Evolutionary conservation across 2,797 vertebrate genomes (phyloP).

Genomic region (Yasuhikotakia modesta): DNA sequence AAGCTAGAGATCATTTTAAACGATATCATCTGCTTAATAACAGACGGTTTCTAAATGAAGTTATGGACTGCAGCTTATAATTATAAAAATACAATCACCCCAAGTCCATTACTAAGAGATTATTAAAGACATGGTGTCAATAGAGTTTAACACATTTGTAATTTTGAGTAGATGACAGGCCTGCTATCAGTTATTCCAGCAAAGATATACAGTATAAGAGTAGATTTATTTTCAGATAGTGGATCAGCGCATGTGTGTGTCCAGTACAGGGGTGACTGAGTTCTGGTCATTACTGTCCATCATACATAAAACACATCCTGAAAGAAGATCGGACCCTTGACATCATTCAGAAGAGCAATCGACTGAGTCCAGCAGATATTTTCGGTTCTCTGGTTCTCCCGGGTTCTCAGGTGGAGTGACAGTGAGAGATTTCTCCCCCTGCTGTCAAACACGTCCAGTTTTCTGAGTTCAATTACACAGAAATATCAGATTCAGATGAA

Average conservation of each 20-base stretch:
- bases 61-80: too few relatives aligned
- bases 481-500: conserved; percentile 35
- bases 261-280: not conserved
- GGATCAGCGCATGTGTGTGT: conserved; percentile 12
- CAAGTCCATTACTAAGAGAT: too few relatives aligned
- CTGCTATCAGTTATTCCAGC: not conserved
- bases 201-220: not conserved
- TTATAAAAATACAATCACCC: too few relatives aligned
- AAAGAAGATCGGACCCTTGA: conserved; percentile 20
- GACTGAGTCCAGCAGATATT: conserved; percentile 23
- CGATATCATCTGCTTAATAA: too few relatives aligned
- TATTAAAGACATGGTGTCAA: not conserved
- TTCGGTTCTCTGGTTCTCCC: conserved; percentile 7
- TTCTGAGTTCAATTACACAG: conserved; percentile 44
- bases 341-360: conserved; percentile 28
- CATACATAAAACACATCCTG: conserved; percentile 11
- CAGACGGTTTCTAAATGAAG: too few relatives aligned
- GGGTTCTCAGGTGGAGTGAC: conserved; percentile 5
- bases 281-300: conserved; percentile 43
- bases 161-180: not conserved
- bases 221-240: conserved; percentile 15
- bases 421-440: not conserved
- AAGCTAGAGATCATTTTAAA: too few relatives aligned
- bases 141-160: not conserved
- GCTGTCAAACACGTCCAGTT: conserved; percentile 27